These are phyloP conservation scores for Gonioctena quinquepunctata DNA, from an alignment of 1,140 invertebrate genomes.

Conservation along the genomic window DNA sequence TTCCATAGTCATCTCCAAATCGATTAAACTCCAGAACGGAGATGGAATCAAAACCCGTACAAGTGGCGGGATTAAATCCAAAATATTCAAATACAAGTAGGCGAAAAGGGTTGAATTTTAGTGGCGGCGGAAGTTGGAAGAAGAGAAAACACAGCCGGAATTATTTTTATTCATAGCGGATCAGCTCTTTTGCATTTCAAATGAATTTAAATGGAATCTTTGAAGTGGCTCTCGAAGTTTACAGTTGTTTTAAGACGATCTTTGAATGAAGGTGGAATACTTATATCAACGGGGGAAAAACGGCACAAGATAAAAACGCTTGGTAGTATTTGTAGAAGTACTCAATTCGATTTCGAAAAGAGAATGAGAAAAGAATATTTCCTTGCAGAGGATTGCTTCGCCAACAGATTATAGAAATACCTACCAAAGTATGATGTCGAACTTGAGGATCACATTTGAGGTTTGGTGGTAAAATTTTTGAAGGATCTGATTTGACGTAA, in stretches of 20 bases:
- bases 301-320: no score
- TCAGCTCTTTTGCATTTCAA: slow-evolving; percentile 48
- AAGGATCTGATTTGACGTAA: no score
- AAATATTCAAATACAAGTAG: slow-evolving; percentile 9
- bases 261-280: slow-evolving; percentile 29
- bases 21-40: neutral
- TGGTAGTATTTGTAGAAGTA: no score
- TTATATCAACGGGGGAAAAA: no score
- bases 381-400: no score
- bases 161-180: slow-evolving; percentile 50
- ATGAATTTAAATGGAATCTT: slow-evolving; percentile 51
- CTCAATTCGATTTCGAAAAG: no score
- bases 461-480: no score
- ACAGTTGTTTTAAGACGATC: slow-evolving; percentile 38
- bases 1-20: neutral
- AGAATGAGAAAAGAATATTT: no score
- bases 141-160: slow-evolving; percentile 36
- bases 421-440: no score
- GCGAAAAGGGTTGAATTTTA: slow-evolving; percentile 4
- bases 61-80: neutral
- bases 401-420: no score
- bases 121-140: neutral
- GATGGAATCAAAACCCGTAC: neutral
- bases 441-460: no score
- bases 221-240: slow-evolving; percentile 39